These are phyloP conservation scores for Allygus modestus DNA, from an alignment of 2,888 invertebrate genomes.

Conservation along the genomic window DNA sequence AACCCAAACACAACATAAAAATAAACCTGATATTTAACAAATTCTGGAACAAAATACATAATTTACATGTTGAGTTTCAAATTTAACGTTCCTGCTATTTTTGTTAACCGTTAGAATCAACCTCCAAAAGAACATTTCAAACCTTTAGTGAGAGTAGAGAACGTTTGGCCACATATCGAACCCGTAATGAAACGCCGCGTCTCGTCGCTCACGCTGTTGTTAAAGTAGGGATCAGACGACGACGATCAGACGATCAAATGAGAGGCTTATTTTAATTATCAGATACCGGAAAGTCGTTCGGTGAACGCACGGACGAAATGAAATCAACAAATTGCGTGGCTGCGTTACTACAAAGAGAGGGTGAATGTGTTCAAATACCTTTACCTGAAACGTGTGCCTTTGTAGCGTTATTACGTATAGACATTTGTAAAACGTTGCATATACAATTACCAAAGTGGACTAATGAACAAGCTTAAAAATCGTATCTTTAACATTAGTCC, in stretches of 20 bases:
- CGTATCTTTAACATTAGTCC: too few relatives aligned
- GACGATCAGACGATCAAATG: conserved; percentile 15
- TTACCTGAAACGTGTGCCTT: neutral
- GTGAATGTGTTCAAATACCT: neutral
- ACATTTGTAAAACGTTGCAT: too few relatives aligned
- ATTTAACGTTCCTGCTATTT: too few relatives aligned
- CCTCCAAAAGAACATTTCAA: neutral
- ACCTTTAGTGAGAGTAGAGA: neutral
- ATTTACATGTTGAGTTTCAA: too few relatives aligned
- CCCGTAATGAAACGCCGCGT: conserved; percentile 9
- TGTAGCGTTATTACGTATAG: too few relatives aligned
- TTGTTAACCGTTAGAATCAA: too few relatives aligned
- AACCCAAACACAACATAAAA: too few relatives aligned
- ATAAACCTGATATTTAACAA: too few relatives aligned
- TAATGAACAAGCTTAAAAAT: too few relatives aligned
- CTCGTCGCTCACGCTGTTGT: neutral
- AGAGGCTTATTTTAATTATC: conserved; percentile 21
- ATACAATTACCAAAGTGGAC: too few relatives aligned
- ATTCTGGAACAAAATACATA: too few relatives aligned
- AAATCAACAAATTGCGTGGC: neutral
- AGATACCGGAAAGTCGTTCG: neutral
- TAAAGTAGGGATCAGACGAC: conserved; percentile 10
- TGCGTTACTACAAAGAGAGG: neutral
- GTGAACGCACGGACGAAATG: neutral
- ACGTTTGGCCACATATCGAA: neutral